phyloP scores from a whole-genome alignment of 2,797 vertebrate species.

The Otolemur crassicaudatus region DNA sequence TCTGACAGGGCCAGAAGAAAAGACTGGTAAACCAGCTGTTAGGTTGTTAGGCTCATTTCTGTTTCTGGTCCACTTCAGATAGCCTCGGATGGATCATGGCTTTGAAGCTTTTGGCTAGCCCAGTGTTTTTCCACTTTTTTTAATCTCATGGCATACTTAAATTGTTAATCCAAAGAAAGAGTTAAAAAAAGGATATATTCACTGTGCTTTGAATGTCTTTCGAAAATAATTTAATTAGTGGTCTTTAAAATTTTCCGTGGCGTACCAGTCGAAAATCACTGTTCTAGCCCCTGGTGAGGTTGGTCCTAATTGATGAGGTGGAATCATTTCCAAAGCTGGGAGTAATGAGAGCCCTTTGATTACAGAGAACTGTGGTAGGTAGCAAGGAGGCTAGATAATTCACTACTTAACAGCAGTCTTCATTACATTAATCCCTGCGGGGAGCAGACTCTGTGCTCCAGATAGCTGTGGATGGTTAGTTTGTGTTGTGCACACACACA shows the following conservation, averaged over 20 bases:
- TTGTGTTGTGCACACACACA: fast-evolving
- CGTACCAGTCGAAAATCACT: too few species aligned
- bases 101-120: not conserved
- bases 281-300: not conserved
- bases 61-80: not conserved
- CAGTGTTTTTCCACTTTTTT: too few species aligned
- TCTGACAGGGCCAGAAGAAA: not conserved
- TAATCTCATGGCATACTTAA: too few species aligned
- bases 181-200: too few species aligned
- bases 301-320: not conserved
- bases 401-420: not conserved
- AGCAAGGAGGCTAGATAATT: not conserved
- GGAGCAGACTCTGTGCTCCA: not conserved
- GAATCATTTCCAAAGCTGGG: not conserved
- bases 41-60: not conserved
- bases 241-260: too few species aligned
- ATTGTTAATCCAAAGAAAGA: too few species aligned
- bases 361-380: not conserved
- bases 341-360: not conserved
- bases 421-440: not conserved
- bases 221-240: too few species aligned
- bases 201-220: too few species aligned
- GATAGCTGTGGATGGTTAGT: not conserved
- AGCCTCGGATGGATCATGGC: not conserved
- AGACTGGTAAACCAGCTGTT: not conserved